Evolutionary conservation across 2,888 invertebrate genomes (phyloP).

Genomic region (Drosophila maculinotata): DNA sequence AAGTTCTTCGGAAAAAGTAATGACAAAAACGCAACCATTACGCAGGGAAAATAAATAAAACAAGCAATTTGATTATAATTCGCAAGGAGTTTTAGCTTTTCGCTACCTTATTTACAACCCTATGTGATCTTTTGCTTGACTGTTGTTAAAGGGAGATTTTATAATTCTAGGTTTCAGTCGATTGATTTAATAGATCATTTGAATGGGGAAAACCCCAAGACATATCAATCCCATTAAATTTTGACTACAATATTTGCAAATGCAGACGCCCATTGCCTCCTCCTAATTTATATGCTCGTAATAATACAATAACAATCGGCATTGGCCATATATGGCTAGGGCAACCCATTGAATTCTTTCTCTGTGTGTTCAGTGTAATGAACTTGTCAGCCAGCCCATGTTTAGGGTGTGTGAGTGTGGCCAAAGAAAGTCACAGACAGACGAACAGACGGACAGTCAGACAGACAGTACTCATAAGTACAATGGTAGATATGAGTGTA

Average conservation of each 20-base stretch:
- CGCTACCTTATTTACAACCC: background rate
- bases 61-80: conserved; percentile 8
- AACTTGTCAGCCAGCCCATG: conserved; percentile 75
- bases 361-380: conserved; percentile 59
- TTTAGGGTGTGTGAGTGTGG: conserved; percentile 65
- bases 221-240: conserved; percentile 40
- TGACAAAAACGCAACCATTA: no score
- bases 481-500: conserved; percentile 47
- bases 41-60: background rate
- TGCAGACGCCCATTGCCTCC: conserved; percentile 16
- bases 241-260: conserved; percentile 14
- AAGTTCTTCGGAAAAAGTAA: conserved; percentile 10
- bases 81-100: conserved; percentile 9
- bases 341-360: conserved; percentile 18
- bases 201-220: conserved; percentile 16
- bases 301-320: conserved; percentile 68
- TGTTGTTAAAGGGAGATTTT: background rate
- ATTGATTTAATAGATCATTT: conserved; percentile 40
- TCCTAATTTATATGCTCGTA: conserved; percentile 35
- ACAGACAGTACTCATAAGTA: conserved; percentile 44
- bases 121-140: background rate
- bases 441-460: conserved; percentile 16
- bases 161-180: conserved; percentile 21
- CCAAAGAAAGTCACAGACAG: conserved; percentile 66
- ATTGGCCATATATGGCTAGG: conserved; percentile 58